Evolutionary conservation across 2,888 invertebrate genomes (phyloP).

Genomic region (Hoplodrina ambigua): DNA sequence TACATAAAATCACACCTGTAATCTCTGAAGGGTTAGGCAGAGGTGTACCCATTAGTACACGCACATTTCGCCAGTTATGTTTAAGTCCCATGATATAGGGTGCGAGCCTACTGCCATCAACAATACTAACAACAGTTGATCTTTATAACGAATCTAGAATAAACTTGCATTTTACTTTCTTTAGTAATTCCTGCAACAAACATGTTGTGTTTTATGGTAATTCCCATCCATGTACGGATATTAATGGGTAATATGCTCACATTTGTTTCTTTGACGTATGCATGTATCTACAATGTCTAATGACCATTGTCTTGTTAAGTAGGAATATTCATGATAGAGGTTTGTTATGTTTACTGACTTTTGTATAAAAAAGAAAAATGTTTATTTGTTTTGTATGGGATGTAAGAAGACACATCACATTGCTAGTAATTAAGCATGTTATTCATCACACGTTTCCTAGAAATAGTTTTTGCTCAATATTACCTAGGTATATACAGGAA

Average conservation of each 20-base stretch:
- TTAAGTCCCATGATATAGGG: no score
- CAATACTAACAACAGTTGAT: no score
- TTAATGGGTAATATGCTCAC: constrained; percentile 45
- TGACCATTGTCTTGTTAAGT: constrained; percentile 11
- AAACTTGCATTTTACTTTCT: constrained; percentile 44
- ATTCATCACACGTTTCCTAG: no score
- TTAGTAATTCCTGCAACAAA: constrained; percentile 52
- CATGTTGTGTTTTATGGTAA: constrained; percentile 52
- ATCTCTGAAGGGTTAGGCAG: no score
- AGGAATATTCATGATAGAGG: constrained; percentile 40
- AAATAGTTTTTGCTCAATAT: no score
- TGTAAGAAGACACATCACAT: no score
- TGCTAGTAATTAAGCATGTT: no score
- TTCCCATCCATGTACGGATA: constrained; percentile 44
- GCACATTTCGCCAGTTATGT: no score
- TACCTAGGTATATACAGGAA: no score
- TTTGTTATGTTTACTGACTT: constrained; percentile 22
- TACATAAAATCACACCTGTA: no score
- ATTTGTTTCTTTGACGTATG: constrained; percentile 26
- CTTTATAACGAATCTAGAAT: constrained; percentile 2
- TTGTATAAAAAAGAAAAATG: constrained; percentile 9
- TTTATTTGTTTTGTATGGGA: not conserved
- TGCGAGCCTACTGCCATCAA: no score
- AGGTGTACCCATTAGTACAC: no score
- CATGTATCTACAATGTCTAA: constrained; percentile 12